phyloP scores from a whole-genome alignment of 2,888 invertebrate genomes.

The Temnothorax unifasciatus region DNA sequence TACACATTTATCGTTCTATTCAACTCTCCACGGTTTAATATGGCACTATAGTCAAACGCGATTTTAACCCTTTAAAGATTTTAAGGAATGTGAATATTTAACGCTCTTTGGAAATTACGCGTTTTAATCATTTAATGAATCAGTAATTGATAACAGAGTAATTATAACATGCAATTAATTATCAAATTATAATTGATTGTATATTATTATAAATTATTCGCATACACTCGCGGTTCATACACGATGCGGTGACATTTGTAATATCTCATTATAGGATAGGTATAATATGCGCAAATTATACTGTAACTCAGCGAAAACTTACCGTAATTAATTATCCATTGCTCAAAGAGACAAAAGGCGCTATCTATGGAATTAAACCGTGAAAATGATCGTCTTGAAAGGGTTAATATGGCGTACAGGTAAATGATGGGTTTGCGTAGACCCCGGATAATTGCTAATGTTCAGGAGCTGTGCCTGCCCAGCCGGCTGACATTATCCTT shows the following conservation, averaged over 20 bases:
- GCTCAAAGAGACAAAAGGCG: slow-evolving; percentile 13
- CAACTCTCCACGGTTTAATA: not conserved
- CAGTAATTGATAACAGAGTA: slow-evolving; percentile 3
- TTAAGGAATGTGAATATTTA: not conserved
- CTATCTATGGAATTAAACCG: not conserved
- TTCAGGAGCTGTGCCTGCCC: slow-evolving; percentile 13
- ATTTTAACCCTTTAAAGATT: not conserved
- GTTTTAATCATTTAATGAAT: slow-evolving; percentile 11
- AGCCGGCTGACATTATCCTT: slow-evolving; percentile 54
- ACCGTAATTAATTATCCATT: slow-evolving; percentile 8
- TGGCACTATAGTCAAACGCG: not conserved
- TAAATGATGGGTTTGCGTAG: slow-evolving; percentile 35
- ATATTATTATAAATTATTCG: slow-evolving; percentile 17
- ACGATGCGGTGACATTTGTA: not conserved
- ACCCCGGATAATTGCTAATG: slow-evolving; percentile 43
- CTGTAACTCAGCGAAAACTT: not conserved
- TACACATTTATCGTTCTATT: not conserved
- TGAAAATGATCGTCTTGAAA: slow-evolving; percentile 38
- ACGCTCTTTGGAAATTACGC: not conserved
- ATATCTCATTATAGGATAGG: not conserved
- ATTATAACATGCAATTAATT: not conserved
- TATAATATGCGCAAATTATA: not conserved
- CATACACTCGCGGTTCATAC: not conserved
- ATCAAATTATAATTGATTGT: not conserved
- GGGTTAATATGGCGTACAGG: slow-evolving; percentile 25